Evolutionary conservation across 2,888 invertebrate genomes (phyloP), one percentile per base, ranked within the genome.

Genomic region (Calliopum simillimum): DNA sequence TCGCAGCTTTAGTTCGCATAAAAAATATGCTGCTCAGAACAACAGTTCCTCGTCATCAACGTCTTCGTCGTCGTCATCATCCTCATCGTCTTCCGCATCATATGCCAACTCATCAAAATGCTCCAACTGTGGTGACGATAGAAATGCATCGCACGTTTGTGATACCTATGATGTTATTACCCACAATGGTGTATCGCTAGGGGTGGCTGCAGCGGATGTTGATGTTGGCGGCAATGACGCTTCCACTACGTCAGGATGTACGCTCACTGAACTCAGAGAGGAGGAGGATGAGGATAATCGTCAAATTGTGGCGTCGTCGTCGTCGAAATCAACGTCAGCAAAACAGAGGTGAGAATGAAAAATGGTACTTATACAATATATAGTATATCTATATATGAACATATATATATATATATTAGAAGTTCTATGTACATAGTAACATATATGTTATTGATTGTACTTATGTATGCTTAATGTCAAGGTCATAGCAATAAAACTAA

Each of bases 1-100:
- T 0, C 79, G 80, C 53, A 83, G 83, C 73, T 83, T 83, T 73
- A 76, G 76, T 4, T 76, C 79, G 6, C 74, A 75, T 41, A 82
- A 81, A 61, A 79, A 79, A 66, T 66, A 68, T 19, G 33, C 65
- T 53, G 69, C 46, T 53, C n/a, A n/a, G n/a, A n/a, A n/a, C 6
- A 61, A 21, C 5, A 16, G 61, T 19, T 14, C 25, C 13, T 51
- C 51, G 2, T 51, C 43, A 16, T 21, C 44, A 13, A 14, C 64
- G 49, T 61, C 71, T 12, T 41, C 68, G 3, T 49, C 23, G 13
- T 63, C 64, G 25, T 58, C 63, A 13, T 12, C 44, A 19, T 33
- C 55, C 6, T 41, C 55, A 12, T 8, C 6, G 3, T 11, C 47
- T 8, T 25, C 25, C 25, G 13, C 25, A 23, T 56, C 55, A 11